A percentile compares a stretch with the other conserved stretches of the same genome.
Evolutionary conservation across 2,888 invertebrate species (phyloP).

Genomic region (Caenorhabditis auriculariae): DNA sequence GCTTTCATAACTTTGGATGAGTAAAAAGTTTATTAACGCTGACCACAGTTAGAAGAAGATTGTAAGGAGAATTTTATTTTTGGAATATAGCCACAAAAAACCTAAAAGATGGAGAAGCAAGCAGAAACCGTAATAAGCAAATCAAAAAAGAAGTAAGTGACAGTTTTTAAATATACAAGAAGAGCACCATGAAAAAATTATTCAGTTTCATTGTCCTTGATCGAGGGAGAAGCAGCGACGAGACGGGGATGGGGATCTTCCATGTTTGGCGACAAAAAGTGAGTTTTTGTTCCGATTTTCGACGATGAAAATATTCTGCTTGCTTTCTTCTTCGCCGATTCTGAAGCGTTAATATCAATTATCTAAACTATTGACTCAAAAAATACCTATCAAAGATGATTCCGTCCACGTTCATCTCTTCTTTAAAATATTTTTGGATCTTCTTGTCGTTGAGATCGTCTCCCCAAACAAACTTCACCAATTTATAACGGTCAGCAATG

Average conservation of each 20-base stretch:
- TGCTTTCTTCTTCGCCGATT: slow-evolving; percentile 57
- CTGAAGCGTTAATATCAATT: slow-evolving; percentile 21
- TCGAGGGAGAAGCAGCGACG: slow-evolving; percentile 22
- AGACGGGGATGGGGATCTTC: slow-evolving; percentile 21
- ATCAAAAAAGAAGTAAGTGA: too few species aligned
- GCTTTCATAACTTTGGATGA: too few species aligned
- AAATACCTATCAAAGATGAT: slow-evolving; percentile 88
- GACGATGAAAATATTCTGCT: slow-evolving; percentile 59
- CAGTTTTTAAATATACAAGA: too few species aligned
- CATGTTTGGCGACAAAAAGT: slow-evolving; percentile 18
- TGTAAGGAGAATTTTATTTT: too few species aligned
- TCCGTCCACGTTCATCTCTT: slow-evolving; percentile 82
- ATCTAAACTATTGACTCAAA: not conserved
- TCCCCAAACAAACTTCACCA: slow-evolving; percentile 87
- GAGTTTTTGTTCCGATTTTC: slow-evolving; percentile 47
- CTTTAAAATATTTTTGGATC: slow-evolving; percentile 83
- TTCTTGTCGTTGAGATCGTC: slow-evolving; percentile 83
- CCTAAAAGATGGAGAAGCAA: too few species aligned
- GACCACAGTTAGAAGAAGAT: too few species aligned
- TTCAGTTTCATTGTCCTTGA: not conserved
- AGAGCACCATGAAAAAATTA: not conserved
- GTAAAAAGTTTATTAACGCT: too few species aligned
- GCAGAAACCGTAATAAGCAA: too few species aligned
- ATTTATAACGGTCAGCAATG: slow-evolving; percentile 32
- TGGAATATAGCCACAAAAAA: too few species aligned